Base-by-base conservation (phyloP, 2,797 vertebrate species). In the Pyrocephalus nanus region DNA sequence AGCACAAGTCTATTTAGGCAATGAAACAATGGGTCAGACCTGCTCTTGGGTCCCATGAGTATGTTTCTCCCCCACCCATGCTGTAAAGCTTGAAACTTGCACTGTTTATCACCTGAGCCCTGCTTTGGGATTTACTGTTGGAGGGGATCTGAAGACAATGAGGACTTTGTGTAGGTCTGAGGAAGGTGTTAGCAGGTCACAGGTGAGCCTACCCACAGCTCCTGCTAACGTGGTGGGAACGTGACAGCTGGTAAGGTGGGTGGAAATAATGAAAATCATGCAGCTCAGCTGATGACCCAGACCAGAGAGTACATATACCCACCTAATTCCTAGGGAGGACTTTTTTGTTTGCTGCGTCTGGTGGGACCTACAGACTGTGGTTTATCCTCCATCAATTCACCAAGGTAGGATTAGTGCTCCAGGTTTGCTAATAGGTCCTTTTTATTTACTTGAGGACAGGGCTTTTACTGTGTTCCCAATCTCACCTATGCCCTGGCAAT, bases 311-410 rank as follows among this genome's bases (percentile, higher is more conserved):
- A 54, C 5, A 72, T 21, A 40, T 7, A 69, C 29, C 34, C 38
- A 30, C 5, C 22, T 32, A 71, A 40, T 0, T 0, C 0, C 0
- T 0, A 0, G 6, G 6, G 0, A 38, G 9, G 7, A 3, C 0
- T 64, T 51, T 8, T 26, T 67, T 71, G 6, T 27, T 79, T 71
- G 34, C n/a, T 43, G 18, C 7, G 14, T 15, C 5, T 60, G 4
- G 4, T n/a, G 8, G 19, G 36, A 60, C 3, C 4, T 64, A 43
- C 14, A 43, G 21, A 0, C 4, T 0, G 0, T 26, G 12, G 9
- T 20, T 87, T 5, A 21, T 78, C 7, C 16, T 77, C n/a, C 2
- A 1, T 25, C 6, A 1, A 10, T 42, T 93, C 4, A 6, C 25
- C 4, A 15, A 88, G 74, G 83, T 73, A 88, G 29, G 83, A 9